These are phyloP conservation scores for Scaptomyza parva DNA, from an alignment of 2,888 invertebrate genomes.

Conservation along the genomic window DNA sequence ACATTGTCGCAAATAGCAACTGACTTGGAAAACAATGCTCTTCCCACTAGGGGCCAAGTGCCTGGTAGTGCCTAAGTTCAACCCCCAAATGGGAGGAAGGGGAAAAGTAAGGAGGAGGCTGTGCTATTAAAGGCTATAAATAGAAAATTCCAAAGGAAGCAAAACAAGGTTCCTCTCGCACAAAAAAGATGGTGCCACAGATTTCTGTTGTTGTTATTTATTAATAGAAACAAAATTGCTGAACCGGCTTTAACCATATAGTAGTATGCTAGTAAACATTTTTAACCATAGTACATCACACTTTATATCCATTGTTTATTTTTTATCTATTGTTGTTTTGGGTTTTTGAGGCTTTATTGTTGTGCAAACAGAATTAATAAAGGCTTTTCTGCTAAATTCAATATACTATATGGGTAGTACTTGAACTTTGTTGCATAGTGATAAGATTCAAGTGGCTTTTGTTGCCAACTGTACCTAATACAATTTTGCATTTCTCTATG, in stretches of 20 bases:
- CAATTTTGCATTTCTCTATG: background rate
- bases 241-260: slow-evolving; percentile 17
- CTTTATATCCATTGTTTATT: slow-evolving; percentile 44
- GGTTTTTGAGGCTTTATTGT: slow-evolving; percentile 21
- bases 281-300: slow-evolving; percentile 11
- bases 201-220: slow-evolving; percentile 4
- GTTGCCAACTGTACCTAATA: slow-evolving; percentile 43
- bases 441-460: slow-evolving; percentile 44
- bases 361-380: slow-evolving; percentile 33
- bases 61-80: slow-evolving; percentile 10
- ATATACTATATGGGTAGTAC: slow-evolving; percentile 14
- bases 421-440: slow-evolving; percentile 46
- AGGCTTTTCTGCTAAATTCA: slow-evolving; percentile 17
- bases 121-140: slow-evolving; percentile 20
- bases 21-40: slow-evolving; percentile 56
- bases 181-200: background rate
- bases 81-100: background rate
- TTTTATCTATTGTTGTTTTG: slow-evolving; percentile 34
- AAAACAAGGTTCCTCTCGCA: background rate
- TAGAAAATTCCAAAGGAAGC: slow-evolving; percentile 8
- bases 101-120: background rate
- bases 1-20: slow-evolving; percentile 43
- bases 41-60: slow-evolving; percentile 35
- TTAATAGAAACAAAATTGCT: slow-evolving; percentile 18
- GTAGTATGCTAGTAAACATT: background rate